Conservation (phyloP, 2,888 invertebrate genomes). For the Cosmorhoe ocellata region DNA sequence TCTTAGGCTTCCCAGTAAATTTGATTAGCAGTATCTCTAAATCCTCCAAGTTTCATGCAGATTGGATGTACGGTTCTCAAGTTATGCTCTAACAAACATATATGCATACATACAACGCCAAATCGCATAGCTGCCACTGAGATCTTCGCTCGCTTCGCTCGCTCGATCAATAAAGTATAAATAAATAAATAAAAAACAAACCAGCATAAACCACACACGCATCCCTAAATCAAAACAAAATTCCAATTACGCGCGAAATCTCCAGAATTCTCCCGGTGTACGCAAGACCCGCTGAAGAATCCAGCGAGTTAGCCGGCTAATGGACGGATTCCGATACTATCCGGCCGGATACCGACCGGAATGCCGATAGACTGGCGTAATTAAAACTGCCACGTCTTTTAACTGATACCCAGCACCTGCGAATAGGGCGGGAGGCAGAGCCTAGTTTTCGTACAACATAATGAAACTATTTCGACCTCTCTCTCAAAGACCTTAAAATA, state of each 20-base stretch:
- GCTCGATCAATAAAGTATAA: too few species aligned
- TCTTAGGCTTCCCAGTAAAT: too few species aligned
- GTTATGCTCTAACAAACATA: too few species aligned
- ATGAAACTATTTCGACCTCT: too few species aligned
- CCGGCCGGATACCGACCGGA: constrained; percentile 48
- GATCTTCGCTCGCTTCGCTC: too few species aligned
- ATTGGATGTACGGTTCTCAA: too few species aligned
- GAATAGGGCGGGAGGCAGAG: constrained; percentile 10
- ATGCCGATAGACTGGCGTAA: constrained; percentile 68
- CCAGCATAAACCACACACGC: constrained; percentile 7
- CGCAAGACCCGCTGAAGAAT: constrained; percentile 48
- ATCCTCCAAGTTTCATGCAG: too few species aligned
- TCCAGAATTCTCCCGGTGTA: constrained; percentile 19
- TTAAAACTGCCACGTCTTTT: constrained; percentile 71
- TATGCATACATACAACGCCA: too few species aligned
- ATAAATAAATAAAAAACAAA: background rate
- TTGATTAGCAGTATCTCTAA: too few species aligned
- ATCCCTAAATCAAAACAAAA: constrained; percentile 19
- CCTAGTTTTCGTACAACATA: background rate
- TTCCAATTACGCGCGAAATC: constrained; percentile 26
- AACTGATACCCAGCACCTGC: constrained; percentile 47
- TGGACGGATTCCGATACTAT: constrained; percentile 64
- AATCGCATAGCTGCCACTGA: too few species aligned
- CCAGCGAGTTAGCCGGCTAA: constrained; percentile 57
- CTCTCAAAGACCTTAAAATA: too few species aligned